A percentile compares a stretch with the other conserved stretches of the same genome.
Evolutionary conservation across 2,113 vertebrate species (phyloP).

Genomic region (Zosterops borbonicus): DNA sequence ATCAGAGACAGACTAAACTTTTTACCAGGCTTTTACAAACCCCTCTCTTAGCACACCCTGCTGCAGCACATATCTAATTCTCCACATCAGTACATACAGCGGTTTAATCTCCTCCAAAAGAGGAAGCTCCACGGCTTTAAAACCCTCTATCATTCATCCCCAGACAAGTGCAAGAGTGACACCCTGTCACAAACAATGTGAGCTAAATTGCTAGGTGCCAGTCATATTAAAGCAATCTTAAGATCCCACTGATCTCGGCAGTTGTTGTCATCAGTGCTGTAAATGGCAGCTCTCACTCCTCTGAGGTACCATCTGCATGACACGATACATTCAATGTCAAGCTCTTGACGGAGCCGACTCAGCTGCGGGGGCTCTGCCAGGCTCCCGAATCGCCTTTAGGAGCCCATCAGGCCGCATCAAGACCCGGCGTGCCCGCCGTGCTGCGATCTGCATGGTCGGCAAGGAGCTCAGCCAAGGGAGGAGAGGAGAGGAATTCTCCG

Average conservation of each 20-base stretch:
- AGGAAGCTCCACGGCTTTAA: slow-evolving; percentile 18
- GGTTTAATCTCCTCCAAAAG: background rate
- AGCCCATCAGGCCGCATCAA: slow-evolving; percentile 72
- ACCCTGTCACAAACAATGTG: slow-evolving; percentile 86
- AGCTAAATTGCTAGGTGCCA: slow-evolving; percentile 80
- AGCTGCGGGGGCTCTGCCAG: slow-evolving; percentile 60
- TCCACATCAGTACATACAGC: background rate
- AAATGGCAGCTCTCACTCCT: slow-evolving; percentile 86
- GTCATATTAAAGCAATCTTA: slow-evolving; percentile 79
- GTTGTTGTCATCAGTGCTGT: slow-evolving; percentile 79
- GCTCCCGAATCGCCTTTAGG: slow-evolving; percentile 80
- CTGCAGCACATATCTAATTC: background rate
- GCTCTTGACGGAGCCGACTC: slow-evolving; percentile 81
- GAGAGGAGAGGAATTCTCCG: slow-evolving; percentile 55
- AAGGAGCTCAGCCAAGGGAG: slow-evolving; percentile 52
- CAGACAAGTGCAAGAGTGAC: slow-evolving; percentile 80
- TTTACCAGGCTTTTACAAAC: background rate
- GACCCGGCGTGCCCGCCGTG: background rate
- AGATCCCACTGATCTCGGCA: slow-evolving; percentile 68
- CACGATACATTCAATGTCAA: slow-evolving; percentile 80
- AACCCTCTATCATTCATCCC: slow-evolving; percentile 70
- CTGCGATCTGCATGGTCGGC: slow-evolving; percentile 56
- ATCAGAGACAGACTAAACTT: background rate
- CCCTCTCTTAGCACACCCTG: background rate
- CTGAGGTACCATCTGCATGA: slow-evolving; percentile 77